phyloP scores from a whole-genome alignment of 2,797 vertebrate species.

The Eurystomus glaucurus region DNA sequence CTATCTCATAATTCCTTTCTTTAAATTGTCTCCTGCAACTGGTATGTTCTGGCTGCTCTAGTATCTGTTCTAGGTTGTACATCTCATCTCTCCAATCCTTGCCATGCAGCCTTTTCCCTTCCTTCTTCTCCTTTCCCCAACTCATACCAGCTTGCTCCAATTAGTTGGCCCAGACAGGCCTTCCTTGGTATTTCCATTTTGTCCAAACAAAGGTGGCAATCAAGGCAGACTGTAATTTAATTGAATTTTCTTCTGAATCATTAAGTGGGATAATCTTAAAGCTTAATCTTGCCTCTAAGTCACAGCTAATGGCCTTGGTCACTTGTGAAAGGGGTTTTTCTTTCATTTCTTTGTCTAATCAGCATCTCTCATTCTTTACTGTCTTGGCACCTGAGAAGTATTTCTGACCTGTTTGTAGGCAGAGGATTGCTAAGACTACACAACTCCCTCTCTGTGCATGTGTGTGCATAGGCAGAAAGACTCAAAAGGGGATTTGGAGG shows the following conservation, averaged over 20 bases:
- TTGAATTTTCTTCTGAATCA: slow-evolving; percentile 32
- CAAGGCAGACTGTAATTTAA: not conserved
- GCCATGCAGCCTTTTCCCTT: not conserved
- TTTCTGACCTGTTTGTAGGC: not conserved
- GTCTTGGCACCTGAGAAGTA: not conserved
- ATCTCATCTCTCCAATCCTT: not conserved
- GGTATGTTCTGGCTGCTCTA: not conserved
- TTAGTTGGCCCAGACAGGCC: not conserved
- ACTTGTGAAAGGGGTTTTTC: not conserved
- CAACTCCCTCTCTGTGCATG: not conserved
- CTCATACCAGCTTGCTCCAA: not conserved
- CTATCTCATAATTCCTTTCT: not conserved
- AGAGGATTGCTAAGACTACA: not conserved
- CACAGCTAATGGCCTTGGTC: not conserved
- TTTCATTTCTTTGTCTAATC: not conserved
- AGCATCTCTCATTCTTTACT: not conserved
- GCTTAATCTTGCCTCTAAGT: not conserved
- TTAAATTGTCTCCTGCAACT: not conserved
- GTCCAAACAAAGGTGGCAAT: not conserved
- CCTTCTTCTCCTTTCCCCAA: not conserved
- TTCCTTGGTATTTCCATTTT: not conserved
- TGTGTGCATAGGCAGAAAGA: not conserved
- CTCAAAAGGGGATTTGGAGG: not conserved
- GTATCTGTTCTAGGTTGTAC: not conserved
- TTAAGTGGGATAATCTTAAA: slow-evolving; percentile 40